These are phyloP conservation scores for Andrena dorsata DNA, from an alignment of 2,888 invertebrate species.

Conservation along the genomic window DNA sequence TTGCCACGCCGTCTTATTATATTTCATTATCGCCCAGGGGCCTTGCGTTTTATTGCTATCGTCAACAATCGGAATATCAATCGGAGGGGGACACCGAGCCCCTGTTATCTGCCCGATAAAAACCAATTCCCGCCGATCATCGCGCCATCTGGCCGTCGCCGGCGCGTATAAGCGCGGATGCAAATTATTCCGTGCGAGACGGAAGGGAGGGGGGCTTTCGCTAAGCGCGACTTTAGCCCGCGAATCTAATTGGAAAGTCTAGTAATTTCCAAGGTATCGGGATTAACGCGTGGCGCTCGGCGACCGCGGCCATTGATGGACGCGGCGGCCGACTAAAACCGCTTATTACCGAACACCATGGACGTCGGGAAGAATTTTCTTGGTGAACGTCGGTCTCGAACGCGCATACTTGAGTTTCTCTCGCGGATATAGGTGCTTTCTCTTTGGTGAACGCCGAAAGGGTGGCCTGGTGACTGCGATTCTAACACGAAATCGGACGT, in stretches of 20 bases:
- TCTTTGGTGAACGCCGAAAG: slow-evolving; percentile 54
- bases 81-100: neutral
- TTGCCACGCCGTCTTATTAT: neutral
- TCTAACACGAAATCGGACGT: slow-evolving; percentile 24
- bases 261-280: slow-evolving; percentile 10
- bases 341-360: slow-evolving; percentile 31
- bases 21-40: neutral
- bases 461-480: slow-evolving; percentile 47
- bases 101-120: slow-evolving; percentile 20
- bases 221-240: neutral
- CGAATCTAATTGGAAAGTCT: neutral
- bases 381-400: slow-evolving; percentile 14
- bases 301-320: slow-evolving; percentile 26
- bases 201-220: no score
- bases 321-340: neutral
- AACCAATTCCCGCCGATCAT: slow-evolving; percentile 7
- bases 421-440: slow-evolving; percentile 32
- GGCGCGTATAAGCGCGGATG: no score
- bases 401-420: slow-evolving; percentile 38
- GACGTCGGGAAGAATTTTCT: slow-evolving; percentile 28
- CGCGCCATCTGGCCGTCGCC: neutral
- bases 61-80: slow-evolving; percentile 15
- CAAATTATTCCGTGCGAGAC: no score
- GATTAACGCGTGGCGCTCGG: slow-evolving; percentile 19
- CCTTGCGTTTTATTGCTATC: neutral